Conservation (phyloP, 2,797 vertebrate genomes). For the Lepilemur ruficaudatus region DNA sequence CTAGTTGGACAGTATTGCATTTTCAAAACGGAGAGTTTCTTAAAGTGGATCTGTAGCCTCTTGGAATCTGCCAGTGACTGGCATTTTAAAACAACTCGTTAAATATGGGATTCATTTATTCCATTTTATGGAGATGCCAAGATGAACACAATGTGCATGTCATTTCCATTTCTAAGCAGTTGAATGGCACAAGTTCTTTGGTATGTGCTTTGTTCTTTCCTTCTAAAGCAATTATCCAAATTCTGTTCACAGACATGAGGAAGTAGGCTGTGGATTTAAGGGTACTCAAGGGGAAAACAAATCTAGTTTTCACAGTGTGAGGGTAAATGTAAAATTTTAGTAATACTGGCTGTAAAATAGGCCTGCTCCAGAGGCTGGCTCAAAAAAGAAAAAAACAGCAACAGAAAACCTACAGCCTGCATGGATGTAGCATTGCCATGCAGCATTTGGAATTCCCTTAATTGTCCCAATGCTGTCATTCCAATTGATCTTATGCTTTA, state of each 20-base stretch:
- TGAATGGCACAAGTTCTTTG: not conserved
- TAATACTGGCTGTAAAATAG: not conserved
- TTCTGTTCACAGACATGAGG: conserved; percentile 17
- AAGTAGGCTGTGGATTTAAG: not conserved
- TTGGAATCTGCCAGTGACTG: conserved; percentile 10
- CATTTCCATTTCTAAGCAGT: conserved; percentile 63
- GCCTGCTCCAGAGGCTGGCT: not conserved
- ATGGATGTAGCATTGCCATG: not conserved
- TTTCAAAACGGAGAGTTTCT: conserved; percentile 14
- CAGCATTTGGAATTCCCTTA: not conserved
- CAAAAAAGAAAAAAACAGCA: not conserved
- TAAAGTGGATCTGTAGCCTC: not conserved
- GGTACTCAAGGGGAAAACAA: not conserved
- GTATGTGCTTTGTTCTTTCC: not conserved
- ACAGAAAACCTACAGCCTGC: not conserved
- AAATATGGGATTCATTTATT: conserved; percentile 40
- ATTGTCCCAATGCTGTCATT: not conserved
- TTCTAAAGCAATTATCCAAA: not conserved
- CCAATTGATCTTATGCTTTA: not conserved
- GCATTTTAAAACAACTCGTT: conserved; percentile 53
- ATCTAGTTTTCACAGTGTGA: conserved; percentile 1
- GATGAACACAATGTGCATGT: conserved; percentile 49
- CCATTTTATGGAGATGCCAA: not conserved
- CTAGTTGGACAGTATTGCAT: not conserved
- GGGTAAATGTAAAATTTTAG: not conserved